Percentiles rank a stretch among this genome's conserved stretches.
Evolutionary conservation across 2,888 invertebrate species (phyloP).

Genomic region (Tenthredo livida): DNA sequence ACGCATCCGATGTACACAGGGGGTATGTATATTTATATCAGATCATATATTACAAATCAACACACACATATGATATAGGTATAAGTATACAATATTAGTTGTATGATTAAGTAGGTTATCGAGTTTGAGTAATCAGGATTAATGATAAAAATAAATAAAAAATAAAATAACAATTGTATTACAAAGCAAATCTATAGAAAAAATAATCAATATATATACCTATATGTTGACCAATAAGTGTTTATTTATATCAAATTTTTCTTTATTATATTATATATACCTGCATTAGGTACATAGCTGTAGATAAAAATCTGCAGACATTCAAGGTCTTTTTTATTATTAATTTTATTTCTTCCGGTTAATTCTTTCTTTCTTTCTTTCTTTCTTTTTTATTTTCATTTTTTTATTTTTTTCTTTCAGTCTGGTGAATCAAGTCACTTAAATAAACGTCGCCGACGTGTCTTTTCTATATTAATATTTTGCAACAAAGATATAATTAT

Average conservation of each 20-base stretch:
- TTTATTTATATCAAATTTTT: neutral
- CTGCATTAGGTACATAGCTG: no score
- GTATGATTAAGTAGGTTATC: neutral
- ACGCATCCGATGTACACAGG: no score
- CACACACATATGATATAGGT: neutral
- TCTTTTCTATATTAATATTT: no score
- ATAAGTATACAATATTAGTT: neutral
- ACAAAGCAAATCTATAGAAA: neutral
- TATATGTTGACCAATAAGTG: neutral
- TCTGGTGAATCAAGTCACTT: no score
- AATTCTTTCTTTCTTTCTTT: neutral
- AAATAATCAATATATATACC: neutral
- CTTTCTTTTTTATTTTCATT: neutral
- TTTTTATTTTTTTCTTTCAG: no score
- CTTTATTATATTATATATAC: neutral
- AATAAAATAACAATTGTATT: neutral
- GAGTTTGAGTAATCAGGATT: constrained; percentile 1
- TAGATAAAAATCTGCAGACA: neutral
- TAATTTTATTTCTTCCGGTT: neutral
- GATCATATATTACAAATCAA: neutral
- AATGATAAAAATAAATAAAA: neutral
- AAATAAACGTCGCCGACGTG: neutral
- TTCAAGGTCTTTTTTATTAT: neutral
- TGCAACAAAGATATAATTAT: no score
- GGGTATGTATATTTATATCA: neutral